These are phyloP conservation scores for Eurytoma adleriae DNA, from an alignment of 2,888 invertebrate species.

Conservation along the genomic window DNA sequence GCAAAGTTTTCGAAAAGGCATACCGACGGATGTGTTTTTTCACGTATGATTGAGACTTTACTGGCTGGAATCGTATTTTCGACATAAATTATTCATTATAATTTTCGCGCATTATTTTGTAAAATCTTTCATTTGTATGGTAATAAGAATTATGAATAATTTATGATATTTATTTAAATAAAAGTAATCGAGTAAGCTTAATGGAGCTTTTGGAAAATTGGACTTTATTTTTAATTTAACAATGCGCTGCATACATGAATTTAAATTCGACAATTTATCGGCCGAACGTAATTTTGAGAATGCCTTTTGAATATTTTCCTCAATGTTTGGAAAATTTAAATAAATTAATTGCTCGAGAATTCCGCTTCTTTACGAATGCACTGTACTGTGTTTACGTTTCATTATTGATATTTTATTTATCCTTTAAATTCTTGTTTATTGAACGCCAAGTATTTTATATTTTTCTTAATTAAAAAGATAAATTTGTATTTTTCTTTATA, in stretches of 20 bases:
- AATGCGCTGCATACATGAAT: conserved; percentile 30
- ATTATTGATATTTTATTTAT: no score
- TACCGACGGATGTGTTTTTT: background rate
- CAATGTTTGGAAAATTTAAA: background rate
- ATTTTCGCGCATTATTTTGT: conserved; percentile 43
- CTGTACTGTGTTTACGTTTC: no score
- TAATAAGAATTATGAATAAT: conserved; percentile 46
- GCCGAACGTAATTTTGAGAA: conserved; percentile 24
- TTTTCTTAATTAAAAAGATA: no score
- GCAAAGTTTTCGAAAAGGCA: conserved; percentile 38
- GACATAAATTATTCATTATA: conserved; percentile 44
- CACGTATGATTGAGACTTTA: background rate
- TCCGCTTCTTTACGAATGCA: no score
- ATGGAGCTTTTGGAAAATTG: conserved; percentile 35
- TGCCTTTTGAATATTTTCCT: background rate
- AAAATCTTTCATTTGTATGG: conserved; percentile 47
- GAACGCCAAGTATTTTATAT: no score
- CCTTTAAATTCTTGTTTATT: no score
- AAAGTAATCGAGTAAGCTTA: conserved; percentile 43
- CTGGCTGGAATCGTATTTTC: background rate
- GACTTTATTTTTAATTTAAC: conserved; percentile 41
- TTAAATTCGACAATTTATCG: conserved; percentile 36
- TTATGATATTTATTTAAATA: conserved; percentile 44
- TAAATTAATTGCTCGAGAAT: conserved; percentile 3
- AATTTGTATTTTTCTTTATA: no score